Evolutionary conservation across 2,797 vertebrate genomes (phyloP), one percentile per base, ranked within the genome.

Genomic region (Danio albolineatus): DNA sequence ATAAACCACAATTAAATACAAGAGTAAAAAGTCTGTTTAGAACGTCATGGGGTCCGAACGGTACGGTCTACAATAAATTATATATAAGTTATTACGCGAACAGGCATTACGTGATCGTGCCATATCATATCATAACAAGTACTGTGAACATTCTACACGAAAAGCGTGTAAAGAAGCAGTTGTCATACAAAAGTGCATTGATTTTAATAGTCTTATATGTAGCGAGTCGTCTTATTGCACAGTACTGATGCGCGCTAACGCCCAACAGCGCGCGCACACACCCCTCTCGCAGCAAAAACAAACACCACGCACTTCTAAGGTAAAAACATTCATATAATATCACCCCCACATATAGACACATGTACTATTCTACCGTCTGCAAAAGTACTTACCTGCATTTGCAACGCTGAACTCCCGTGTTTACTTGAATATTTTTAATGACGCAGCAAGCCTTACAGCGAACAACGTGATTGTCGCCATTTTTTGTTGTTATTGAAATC

Each of bases 401-500:
- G 73, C 62, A 87, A 84, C 90, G 87, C 89, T 89, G 79, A 87
- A 87, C 87, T 87, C 90, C 85, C 87, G 87, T 92, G 91, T 94
- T 95, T 91, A 93, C 95, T 88, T 91, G 91, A 93, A 92, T 93
- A 93, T 95, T 91, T 95, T 94, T 95, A 93, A 94, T 97, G 96
- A 96, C 96, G 96, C 96, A 97, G 96, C 95, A 95, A 90, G 91
- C 92, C 85, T 73, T 90, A 94, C 93, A 92, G 92, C 87, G 93
- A 90, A 91, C 95, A 96, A 95, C 95, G 95, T 97, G 96, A 96
- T 92, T 95, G 96, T 94, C 96, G 96, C 96, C 96, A 97, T 97
- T 95, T 97, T 96, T 96, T 96, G 96, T 96, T 97, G 96, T 96
- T 96, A 96, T 97, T 96, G 93, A 95, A 95, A 94, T 93, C 93